Evolutionary conservation across 2,113 vertebrate species (phyloP).

Genomic region (Pagrus major): DNA sequence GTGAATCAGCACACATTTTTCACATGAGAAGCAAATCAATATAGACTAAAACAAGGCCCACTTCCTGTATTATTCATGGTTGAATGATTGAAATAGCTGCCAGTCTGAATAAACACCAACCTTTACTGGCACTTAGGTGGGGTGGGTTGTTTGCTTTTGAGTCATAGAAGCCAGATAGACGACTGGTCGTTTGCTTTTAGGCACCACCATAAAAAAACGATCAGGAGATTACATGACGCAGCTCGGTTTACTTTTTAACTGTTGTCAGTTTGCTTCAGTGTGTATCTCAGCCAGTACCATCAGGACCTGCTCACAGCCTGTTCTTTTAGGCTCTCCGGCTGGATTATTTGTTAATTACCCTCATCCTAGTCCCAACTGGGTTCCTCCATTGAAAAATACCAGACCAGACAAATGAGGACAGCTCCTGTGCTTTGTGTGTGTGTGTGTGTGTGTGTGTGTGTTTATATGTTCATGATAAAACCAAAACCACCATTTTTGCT

Average conservation of each 20-base stretch:
- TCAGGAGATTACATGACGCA: conserved; percentile 2
- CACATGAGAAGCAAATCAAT: not conserved
- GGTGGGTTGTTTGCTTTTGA: conserved; percentile 33
- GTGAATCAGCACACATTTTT: not conserved
- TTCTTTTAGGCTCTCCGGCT: conserved; percentile 21
- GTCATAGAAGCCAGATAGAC: not conserved
- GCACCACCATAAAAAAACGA: not conserved
- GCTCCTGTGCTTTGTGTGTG: not conserved
- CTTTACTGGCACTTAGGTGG: conserved; percentile 22
- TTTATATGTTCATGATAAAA: not conserved
- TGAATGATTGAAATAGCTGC: conserved; percentile 28
- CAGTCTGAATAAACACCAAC: conserved; percentile 25
- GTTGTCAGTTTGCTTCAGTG: not conserved
- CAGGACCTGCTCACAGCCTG: not conserved
- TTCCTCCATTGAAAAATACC: conserved; percentile 29
- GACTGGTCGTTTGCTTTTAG: conserved; percentile 11
- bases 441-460: not conserved
- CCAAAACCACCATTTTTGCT: not conserved
- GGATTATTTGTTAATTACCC: conserved; percentile 29
- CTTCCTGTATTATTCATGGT: conserved; percentile 25
- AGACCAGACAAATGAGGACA: conserved; percentile 4
- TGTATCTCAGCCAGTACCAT: not conserved
- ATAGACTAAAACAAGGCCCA: not conserved
- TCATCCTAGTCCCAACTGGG: conserved; percentile 5
- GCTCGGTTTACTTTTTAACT: conserved; percentile 4